Conservation (phyloP, 2,888 invertebrate genomes). For the Drosophila picticornis region DNA sequence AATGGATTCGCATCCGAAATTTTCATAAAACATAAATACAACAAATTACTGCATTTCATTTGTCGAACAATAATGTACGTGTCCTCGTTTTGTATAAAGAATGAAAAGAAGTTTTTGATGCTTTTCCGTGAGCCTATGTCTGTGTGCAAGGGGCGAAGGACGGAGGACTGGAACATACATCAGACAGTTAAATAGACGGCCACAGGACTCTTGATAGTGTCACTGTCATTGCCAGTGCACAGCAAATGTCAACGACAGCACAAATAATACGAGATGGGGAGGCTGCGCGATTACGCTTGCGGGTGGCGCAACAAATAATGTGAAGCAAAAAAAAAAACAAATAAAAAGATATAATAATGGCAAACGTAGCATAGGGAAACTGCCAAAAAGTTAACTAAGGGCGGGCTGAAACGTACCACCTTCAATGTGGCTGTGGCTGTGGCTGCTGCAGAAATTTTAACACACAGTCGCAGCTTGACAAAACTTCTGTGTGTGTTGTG, state of each 20-base stretch:
- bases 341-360: not conserved
- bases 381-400: slow-evolving; percentile 78
- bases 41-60: slow-evolving; percentile 33
- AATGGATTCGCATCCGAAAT: slow-evolving; percentile 46
- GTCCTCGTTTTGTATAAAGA: slow-evolving; percentile 57
- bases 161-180: slow-evolving; percentile 36
- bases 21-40: slow-evolving; percentile 6
- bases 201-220: slow-evolving; percentile 66
- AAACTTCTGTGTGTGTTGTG: slow-evolving; percentile 51
- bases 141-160: slow-evolving; percentile 5
- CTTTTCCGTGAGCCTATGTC: slow-evolving; percentile 6
- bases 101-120: slow-evolving; percentile 28
- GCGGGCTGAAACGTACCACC: slow-evolving; percentile 37
- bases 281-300: slow-evolving; percentile 60
- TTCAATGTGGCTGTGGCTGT: slow-evolving; percentile 9
- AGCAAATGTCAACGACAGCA: slow-evolving; percentile 54
- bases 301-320: slow-evolving; percentile 72
- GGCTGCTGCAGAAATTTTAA: slow-evolving; percentile 42
- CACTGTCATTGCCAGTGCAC: slow-evolving; percentile 76
- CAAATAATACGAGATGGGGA: slow-evolving; percentile 42
- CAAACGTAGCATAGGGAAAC: slow-evolving; percentile 63
- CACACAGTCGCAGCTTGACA: slow-evolving; percentile 23
- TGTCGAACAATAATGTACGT: slow-evolving; percentile 37
- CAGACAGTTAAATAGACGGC: slow-evolving; percentile 40
- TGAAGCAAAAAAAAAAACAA: slow-evolving; percentile 15